phyloP scores from a whole-genome alignment of 2,797 vertebrate species.

The Cuniculus paca region DNA sequence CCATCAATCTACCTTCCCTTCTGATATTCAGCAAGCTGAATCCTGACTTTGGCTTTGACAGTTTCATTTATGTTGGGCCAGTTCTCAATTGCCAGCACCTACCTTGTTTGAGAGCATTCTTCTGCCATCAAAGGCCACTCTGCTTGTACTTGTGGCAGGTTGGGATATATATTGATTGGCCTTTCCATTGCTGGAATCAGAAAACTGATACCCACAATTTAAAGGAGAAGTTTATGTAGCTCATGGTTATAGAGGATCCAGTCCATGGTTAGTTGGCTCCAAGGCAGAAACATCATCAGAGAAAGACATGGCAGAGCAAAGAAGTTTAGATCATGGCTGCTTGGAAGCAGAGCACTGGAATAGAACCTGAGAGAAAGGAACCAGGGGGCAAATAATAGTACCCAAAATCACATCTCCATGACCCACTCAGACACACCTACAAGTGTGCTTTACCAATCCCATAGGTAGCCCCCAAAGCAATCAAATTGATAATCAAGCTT shows the following conservation, averaged over 20 bases:
- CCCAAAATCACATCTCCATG: neutral
- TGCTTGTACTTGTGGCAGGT: neutral
- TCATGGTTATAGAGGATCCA: neutral
- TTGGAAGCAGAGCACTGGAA: neutral
- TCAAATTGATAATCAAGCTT: neutral
- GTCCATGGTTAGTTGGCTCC: neutral
- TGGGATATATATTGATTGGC: neutral
- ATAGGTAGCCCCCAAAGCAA: neutral
- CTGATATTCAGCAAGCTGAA: conserved; percentile 7
- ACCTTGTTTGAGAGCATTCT: neutral
- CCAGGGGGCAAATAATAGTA: neutral
- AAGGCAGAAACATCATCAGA: neutral
- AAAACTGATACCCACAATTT: neutral
- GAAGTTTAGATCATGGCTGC: neutral
- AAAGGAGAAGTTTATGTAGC: neutral
- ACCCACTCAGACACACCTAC: neutral
- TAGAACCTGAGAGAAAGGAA: neutral
- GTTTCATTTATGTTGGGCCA: neutral
- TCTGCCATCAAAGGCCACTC: neutral
- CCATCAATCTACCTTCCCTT: neutral
- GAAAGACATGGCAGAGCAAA: neutral
- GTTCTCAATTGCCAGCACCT: neutral
- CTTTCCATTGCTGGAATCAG: neutral
- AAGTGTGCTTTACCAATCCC: neutral
- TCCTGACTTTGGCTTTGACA: neutral